Percentiles rank a stretch among this genome's conserved stretches.
Evolutionary conservation across 2,113 vertebrate genomes (phyloP).

Genomic region (Proteles cristata): DNA sequence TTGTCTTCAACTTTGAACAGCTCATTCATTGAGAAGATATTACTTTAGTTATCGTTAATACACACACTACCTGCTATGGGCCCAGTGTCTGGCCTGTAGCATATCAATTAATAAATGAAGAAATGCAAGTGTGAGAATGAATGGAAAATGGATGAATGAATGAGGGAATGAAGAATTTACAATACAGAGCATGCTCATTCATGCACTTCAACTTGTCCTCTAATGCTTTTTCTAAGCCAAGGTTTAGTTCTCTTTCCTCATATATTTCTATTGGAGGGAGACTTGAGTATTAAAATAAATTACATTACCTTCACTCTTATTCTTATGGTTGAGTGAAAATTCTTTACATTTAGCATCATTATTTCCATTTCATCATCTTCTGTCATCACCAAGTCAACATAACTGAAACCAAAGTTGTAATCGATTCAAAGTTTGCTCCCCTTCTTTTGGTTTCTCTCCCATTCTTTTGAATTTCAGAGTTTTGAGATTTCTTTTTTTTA

Average conservation of each 20-base stretch:
- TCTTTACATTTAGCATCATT: not conserved
- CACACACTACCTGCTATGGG: too few species aligned
- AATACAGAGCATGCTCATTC: not conserved
- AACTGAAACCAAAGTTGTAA: not conserved
- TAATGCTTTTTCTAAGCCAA: not conserved
- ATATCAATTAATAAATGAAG: not conserved
- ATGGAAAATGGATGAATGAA: not conserved
- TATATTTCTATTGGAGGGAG: not conserved
- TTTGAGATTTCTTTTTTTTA: not conserved
- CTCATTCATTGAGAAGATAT: not conserved
- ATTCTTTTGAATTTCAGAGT: not conserved
- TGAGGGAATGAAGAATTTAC: not conserved
- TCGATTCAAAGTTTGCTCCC: not conserved
- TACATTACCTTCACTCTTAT: not conserved
- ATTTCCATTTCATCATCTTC: not conserved
- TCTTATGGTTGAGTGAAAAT: not conserved
- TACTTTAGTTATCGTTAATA: not conserved
- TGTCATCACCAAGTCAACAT: not conserved
- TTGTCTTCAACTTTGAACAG: not conserved
- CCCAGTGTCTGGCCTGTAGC: not conserved
- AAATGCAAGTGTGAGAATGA: not conserved
- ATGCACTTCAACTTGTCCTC: not conserved
- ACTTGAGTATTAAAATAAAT: not conserved
- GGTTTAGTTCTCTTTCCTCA: not conserved
- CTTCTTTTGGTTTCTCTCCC: not conserved